Conservation (phyloP, 2,888 invertebrate species). For the Hybos culiciformis region DNA sequence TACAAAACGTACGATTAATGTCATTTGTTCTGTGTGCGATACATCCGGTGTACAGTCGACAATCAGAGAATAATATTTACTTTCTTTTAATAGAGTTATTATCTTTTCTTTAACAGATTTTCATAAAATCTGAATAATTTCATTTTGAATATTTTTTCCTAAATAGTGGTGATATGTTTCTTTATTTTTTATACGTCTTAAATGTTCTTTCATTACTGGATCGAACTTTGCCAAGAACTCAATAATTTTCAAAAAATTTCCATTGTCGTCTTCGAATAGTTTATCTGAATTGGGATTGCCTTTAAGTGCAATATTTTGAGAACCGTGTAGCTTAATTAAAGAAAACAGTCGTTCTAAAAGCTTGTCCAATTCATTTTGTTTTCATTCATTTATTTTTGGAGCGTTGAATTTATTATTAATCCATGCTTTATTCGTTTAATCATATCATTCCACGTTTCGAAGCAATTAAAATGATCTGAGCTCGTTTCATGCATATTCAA, state of each 20-base stretch:
- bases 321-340: neutral
- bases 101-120: neutral
- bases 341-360: neutral
- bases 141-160: too few species aligned
- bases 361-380: neutral
- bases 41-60: neutral
- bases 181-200: neutral
- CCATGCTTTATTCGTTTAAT: neutral
- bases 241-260: neutral
- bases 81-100: conserved; percentile 1
- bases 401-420: neutral
- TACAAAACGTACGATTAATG: neutral
- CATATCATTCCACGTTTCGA: neutral
- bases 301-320: neutral
- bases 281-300: conserved; percentile 1
- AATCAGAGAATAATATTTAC: neutral
- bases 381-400: neutral
- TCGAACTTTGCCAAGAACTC: neutral
- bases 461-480: too few species aligned
- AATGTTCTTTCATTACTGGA: conserved; percentile 1
- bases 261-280: neutral
- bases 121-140: neutral
- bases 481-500: neutral
- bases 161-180: neutral
- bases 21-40: neutral